Evolutionary conservation across 1,140 invertebrate genomes (phyloP), one percentile per base, ranked within the genome.

Genomic region (Macrobrachium rosenbergii): DNA sequence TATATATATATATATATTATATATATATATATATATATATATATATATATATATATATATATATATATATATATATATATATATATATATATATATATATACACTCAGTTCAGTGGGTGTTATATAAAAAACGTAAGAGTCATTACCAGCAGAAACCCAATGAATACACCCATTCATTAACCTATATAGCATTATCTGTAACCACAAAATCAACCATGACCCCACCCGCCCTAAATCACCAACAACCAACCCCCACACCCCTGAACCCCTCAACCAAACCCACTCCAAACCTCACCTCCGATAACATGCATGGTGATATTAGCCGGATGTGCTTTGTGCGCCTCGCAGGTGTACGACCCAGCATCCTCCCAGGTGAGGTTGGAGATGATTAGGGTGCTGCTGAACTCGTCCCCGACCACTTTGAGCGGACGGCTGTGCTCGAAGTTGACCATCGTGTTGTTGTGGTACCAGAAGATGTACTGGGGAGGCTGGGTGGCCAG

Each of bases 381-480:
- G 17, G 75, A 52, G 37, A 78, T 78, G 45, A 59, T 23, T 3
- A 85, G 83, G 16, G 63, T 52, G 64, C 69, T 75, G n/a, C 45
- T 60, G 72, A 62, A 63, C n/a, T 83, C 23, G 17, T 83, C 45
- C 11, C 43, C 60, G 23, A 76, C 28, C 69, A 83, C 82, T 17
- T 78, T 77, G 10, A 85, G 60, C 5, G 75, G 75, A 21, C 83
- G 75, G 7, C 28, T 23, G 45, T 76, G 75, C 7, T 45, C 43
- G 77, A 80, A 79, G 45, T 73, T 83, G 59, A 83, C 63, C 82
- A 83, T 83, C 23, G 52, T 83, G 28, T 43, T 72, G 23, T 83
- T 83, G 72, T 83, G 82, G 72, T 60, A 83, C 82, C 82, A 83
- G 82, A 83, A 83, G 72, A 83, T 76, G 69, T 75, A 83, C 23